Evolutionary conservation across 2,797 vertebrate genomes (phyloP).

Genomic region (Argyrosomus regius): DNA sequence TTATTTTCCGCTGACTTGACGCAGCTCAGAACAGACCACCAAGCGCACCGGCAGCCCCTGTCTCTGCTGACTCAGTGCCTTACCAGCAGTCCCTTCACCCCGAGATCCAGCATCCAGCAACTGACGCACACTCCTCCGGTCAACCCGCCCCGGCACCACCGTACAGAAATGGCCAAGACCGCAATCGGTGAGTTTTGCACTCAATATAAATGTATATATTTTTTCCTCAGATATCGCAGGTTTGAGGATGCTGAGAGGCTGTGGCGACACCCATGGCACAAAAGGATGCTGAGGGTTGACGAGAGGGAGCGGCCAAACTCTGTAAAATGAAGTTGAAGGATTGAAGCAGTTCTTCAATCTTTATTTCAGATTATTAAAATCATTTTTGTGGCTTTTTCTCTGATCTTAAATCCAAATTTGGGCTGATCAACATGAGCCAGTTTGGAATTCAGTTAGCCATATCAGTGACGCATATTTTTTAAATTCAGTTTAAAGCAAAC

Average conservation of each 20-base stretch:
- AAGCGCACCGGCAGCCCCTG: conserved; percentile 76
- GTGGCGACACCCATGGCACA: conserved; percentile 84
- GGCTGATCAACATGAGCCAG: neutral
- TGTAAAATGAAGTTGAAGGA: conserved; percentile 19
- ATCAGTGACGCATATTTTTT: conserved; percentile 68
- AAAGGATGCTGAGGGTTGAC: conserved; percentile 79
- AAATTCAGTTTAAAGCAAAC: neutral
- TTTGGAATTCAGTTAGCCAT: conserved; percentile 11
- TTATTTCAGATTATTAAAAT: neutral
- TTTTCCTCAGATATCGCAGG: conserved; percentile 27
- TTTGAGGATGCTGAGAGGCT: conserved; percentile 60
- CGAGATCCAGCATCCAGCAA: conserved; percentile 74
- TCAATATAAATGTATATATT: neutral
- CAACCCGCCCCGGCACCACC: conserved; percentile 56
- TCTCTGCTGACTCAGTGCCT: conserved; percentile 91
- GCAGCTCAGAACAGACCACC: conserved; percentile 68
- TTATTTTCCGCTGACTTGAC: conserved; percentile 62
- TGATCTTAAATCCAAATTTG: conserved; percentile 14
- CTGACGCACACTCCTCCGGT: conserved; percentile 68
- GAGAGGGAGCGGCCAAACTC: conserved; percentile 80
- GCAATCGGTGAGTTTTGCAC: conserved; percentile 84
- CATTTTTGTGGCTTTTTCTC: neutral
- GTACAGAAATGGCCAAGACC: conserved; percentile 86
- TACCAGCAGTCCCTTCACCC: conserved; percentile 80
- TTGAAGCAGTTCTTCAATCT: neutral